These are phyloP conservation scores for Pherbina coryleti DNA, from an alignment of 2,888 invertebrate genomes.

Conservation along the genomic window DNA sequence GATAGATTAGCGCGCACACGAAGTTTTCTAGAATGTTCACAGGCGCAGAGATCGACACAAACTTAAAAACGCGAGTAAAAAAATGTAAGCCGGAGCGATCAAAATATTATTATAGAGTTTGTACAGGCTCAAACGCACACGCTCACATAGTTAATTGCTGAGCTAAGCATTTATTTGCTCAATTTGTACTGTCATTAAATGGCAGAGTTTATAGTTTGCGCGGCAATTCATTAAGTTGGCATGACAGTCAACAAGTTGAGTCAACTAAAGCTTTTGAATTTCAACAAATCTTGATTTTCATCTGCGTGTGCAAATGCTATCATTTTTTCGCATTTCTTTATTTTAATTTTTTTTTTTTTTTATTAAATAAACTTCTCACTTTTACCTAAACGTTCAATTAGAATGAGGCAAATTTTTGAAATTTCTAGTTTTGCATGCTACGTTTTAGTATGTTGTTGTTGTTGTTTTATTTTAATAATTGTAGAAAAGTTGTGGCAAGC, in stretches of 20 bases:
- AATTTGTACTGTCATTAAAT: too few species aligned
- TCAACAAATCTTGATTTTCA: background rate
- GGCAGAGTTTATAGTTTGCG: too few species aligned
- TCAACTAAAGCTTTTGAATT: background rate
- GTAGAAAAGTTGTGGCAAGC: too few species aligned
- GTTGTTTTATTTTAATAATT: too few species aligned
- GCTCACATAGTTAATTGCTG: background rate
- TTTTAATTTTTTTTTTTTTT: background rate
- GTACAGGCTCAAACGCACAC: background rate
- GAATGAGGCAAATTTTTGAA: conserved; percentile 12
- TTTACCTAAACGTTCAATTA: conserved; percentile 7
- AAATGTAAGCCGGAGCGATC: background rate
- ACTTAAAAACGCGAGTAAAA: background rate
- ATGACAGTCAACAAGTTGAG: background rate
- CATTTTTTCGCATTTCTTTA: background rate
- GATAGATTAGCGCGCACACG: too few species aligned
- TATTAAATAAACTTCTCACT: background rate
- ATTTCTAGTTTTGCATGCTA: conserved; percentile 32
- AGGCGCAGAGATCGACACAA: background rate
- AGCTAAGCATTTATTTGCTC: too few species aligned
- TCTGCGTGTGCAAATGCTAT: conserved; percentile 1
- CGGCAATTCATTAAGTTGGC: background rate
- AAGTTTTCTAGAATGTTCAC: background rate
- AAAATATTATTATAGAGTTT: too few species aligned
- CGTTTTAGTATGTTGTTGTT: background rate